A percentile compares a stretch with the other conserved stretches of the same genome.
Evolutionary conservation across 2,888 invertebrate genomes (phyloP).

Genomic region (Ganaspis brasiliensis): DNA sequence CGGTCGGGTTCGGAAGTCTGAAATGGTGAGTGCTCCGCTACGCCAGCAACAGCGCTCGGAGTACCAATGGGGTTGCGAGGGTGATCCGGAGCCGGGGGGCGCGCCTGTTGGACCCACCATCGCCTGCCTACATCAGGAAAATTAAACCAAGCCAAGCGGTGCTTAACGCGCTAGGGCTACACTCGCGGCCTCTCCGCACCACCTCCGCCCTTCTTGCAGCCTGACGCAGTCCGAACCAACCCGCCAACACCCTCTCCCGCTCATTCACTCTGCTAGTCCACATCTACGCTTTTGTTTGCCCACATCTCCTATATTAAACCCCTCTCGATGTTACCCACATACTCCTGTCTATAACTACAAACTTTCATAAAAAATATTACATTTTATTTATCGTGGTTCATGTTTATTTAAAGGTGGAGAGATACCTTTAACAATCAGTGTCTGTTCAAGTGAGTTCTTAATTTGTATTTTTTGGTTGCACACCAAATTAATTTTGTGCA

Average conservation of each 20-base stretch:
- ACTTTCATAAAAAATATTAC: not conserved
- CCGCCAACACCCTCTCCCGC: conserved; percentile 44
- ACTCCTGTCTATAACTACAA: conserved; percentile 55
- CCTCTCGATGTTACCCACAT: conserved; percentile 54
- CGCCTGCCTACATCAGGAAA: conserved; percentile 80
- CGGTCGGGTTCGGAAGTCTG: conserved; percentile 56
- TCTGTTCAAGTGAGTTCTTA: not conserved
- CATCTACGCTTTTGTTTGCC: conserved; percentile 78
- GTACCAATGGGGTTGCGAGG: conserved; percentile 62
- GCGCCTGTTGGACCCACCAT: conserved; percentile 74
- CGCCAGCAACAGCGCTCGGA: conserved; percentile 28
- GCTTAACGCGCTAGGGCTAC: conserved; percentile 74
- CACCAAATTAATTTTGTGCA: no score
- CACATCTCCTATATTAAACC: conserved; percentile 79
- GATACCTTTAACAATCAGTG: not conserved
- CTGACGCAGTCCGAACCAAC: conserved; percentile 55
- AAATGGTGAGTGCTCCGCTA: conserved; percentile 45
- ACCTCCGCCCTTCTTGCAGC: conserved; percentile 61
- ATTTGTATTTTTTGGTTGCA: no score
- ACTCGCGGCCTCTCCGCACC: conserved; percentile 53
- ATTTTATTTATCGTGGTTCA: not conserved
- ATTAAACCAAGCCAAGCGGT: conserved; percentile 80
- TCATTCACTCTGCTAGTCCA: conserved; percentile 71
- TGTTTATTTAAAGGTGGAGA: no score
- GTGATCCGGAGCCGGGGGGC: conserved; percentile 67